Evolutionary conservation across 2,888 invertebrate species (phyloP), one percentile per base, ranked within the genome.

Genomic region (Phaonia tiefii): DNA sequence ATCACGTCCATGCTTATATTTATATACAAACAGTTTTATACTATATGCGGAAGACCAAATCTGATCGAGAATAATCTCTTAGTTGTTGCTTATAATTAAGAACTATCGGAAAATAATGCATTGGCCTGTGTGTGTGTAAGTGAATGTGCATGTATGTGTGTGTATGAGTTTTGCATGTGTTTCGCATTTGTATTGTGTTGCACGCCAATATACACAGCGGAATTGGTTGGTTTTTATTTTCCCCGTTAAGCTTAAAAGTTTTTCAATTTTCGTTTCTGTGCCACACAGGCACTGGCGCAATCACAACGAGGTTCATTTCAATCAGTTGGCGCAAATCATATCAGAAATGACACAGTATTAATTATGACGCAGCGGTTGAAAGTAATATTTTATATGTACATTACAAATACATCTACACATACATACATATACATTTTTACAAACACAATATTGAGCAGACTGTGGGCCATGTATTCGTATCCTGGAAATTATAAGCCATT

Each of bases 201-300:
- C n/a, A n/a, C n/a, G 31, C 10, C 60, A 39, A 39, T 75, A 77
- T 10, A 75, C 78, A 56, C 75, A 42, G 25, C 13, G 75, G 75
- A 78, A 42, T 67, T 72, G 39, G 26, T 69, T 75, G 22, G 63
- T 80, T 49, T 69, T 60, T 72, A 75, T 69, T 75, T 78, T 42
- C 13, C 22, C 22, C 75, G 42, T 63, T 72, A 54, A 81, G 77
- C 75, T 75, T 69, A 78, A n/a, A 81, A 81, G 63, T 81, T 81
- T 81, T 81, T 81, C 78, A 81, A 81, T 81, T 72, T 78, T 75
- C 72, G 69, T 72, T 78, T 81, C 78, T 39, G 15, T 75, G 72
- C 49, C 63, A 49, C 56, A 54, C n/a, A 51, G 17, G 10, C 20
- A 66, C 65, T 56, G 58, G 46, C 49, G 51, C 11, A 5, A 25